phyloP scores from a whole-genome alignment of 1,140 invertebrate genomes.

The Spodoptera litura region DNA sequence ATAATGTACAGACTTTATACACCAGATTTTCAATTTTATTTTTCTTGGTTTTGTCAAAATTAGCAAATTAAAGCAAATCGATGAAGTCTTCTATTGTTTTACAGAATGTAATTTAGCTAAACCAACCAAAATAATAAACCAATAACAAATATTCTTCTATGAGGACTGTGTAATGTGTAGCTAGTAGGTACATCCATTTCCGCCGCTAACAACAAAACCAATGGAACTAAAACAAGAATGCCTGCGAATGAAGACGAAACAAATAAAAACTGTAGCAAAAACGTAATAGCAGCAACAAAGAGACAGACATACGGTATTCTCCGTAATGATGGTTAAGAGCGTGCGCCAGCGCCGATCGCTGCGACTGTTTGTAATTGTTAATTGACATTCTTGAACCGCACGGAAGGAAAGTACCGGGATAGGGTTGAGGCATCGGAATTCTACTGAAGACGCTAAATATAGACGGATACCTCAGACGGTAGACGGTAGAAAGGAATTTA shows the following conservation, averaged over 20 bases:
- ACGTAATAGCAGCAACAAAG: slow-evolving; percentile 33
- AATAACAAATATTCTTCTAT: no score
- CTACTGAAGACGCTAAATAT: slow-evolving; percentile 12
- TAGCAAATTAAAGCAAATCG: no score
- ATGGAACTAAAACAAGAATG: slow-evolving; percentile 9
- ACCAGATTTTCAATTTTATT: no score
- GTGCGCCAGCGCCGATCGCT: slow-evolving; percentile 34
- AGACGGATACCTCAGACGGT: slow-evolving; percentile 7
- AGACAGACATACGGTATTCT: slow-evolving; percentile 39
- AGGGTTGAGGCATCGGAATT: slow-evolving; percentile 40
- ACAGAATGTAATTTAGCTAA: no score
- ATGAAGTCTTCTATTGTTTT: no score
- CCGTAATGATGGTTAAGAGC: slow-evolving; percentile 16
- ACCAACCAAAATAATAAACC: no score
- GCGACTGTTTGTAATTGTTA: slow-evolving; percentile 59
- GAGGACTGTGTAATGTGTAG: no score
- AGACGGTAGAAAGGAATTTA: slow-evolving; percentile 7
- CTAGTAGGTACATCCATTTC: no score
- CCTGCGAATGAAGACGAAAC: background rate
- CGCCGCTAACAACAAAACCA: background rate
- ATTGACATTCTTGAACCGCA: slow-evolving; percentile 54
- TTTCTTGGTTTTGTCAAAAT: no score
- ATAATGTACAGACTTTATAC: no score
- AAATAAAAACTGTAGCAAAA: slow-evolving; percentile 18
- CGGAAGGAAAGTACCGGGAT: slow-evolving; percentile 52